Percentiles rank a stretch among this genome's conserved stretches.
Conservation (phyloP, 2,888 invertebrate species). For the Brenthis daphne region DNA sequence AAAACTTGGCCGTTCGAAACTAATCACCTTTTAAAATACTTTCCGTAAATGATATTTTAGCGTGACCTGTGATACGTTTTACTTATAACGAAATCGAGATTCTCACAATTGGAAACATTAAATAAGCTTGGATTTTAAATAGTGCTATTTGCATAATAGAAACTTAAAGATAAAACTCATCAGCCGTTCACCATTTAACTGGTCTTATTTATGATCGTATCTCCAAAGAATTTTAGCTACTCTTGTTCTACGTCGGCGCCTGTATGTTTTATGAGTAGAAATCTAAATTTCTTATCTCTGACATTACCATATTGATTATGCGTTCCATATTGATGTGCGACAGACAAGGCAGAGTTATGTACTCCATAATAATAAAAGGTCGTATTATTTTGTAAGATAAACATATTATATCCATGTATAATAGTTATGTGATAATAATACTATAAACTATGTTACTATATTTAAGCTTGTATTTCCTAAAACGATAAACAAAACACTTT, state of each 20-base stretch:
- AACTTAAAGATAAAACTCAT: slow-evolving; percentile 57
- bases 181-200: slow-evolving; percentile 54
- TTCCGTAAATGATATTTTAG: slow-evolving; percentile 18
- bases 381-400: too few species aligned
- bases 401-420: not conserved
- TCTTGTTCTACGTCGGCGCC: slow-evolving; percentile 65
- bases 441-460: too few species aligned
- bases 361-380: slow-evolving; percentile 9
- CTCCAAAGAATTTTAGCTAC: slow-evolving; percentile 66
- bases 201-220: slow-evolving; percentile 69
- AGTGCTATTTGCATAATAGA: slow-evolving; percentile 55
- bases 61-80: slow-evolving; percentile 21
- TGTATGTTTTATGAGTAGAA: slow-evolving; percentile 66
- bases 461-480: too few species aligned
- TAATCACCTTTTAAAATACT: slow-evolving; percentile 17
- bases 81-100: slow-evolving; percentile 27
- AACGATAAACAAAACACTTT: too few species aligned
- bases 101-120: slow-evolving; percentile 41
- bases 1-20: slow-evolving; percentile 19
- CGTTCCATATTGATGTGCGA: slow-evolving; percentile 72
- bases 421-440: not conserved
- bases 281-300: slow-evolving; percentile 73
- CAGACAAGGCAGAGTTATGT: slow-evolving; percentile 48
- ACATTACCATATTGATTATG: slow-evolving; percentile 80
- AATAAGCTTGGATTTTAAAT: slow-evolving; percentile 42